Evolutionary conservation across 2,888 invertebrate species (phyloP).

Genomic region (Galerucella pusilla): DNA sequence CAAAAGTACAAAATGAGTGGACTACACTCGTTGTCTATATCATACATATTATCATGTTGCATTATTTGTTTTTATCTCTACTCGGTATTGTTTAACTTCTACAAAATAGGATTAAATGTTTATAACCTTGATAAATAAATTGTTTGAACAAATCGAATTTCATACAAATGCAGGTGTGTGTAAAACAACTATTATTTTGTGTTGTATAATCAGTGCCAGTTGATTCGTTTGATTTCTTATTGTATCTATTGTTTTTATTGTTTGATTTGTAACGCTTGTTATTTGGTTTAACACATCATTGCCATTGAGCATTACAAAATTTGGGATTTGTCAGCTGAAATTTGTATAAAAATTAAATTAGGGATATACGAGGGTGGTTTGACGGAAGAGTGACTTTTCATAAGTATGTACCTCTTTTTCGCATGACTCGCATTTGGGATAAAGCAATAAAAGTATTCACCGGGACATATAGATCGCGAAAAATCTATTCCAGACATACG

Average conservation of each 20-base stretch:
- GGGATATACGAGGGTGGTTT: too few species aligned
- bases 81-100: conserved; percentile 1
- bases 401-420: too few species aligned
- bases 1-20: too few species aligned
- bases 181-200: conserved; percentile 20
- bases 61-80: neutral
- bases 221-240: conserved; percentile 19
- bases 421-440: too few species aligned
- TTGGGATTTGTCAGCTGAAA: neutral
- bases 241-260: conserved; percentile 6
- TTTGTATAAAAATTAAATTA: too few species aligned
- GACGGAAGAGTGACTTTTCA: too few species aligned
- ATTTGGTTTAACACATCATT: neutral
- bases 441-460: too few species aligned
- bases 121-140: conserved; percentile 28
- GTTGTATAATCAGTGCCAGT: conserved; percentile 25
- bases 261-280: conserved; percentile 8
- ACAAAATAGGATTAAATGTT: conserved; percentile 1
- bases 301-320: neutral
- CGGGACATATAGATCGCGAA: too few species aligned
- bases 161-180: conserved; percentile 27
- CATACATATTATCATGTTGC: too few species aligned
- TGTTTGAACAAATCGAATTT: conserved; percentile 26
- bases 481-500: too few species aligned
- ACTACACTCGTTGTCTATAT: too few species aligned